Evolutionary conservation across 2,797 vertebrate species (phyloP), one percentile per base, ranked within the genome.

Genomic region (Odontamblyopus rebecca): DNA sequence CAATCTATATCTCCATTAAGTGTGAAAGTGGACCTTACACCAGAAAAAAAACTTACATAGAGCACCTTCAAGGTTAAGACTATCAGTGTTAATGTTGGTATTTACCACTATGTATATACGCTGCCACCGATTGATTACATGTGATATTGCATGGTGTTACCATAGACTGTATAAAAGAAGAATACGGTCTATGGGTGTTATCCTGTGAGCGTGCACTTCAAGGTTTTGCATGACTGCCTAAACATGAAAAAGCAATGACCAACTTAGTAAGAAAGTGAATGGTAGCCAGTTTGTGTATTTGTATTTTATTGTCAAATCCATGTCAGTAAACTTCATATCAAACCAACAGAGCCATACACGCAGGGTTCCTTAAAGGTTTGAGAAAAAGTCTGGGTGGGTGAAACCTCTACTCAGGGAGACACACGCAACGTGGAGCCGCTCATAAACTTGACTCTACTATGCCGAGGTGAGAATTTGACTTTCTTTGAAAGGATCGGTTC

Each of bases 91-190:
- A 30, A 30, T 30, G 30, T 30, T 30, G 30, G 30, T 30, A 30
- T 2, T 30, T 30, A 30, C 2, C 23, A 23, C 23, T 23, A 23
- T 23, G 56, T 16, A 70, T 57, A 26, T 13, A 81, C 51, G 61
- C 53, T 73, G 74, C 71, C 83, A 85, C 68, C 82, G 81, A 66
- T 30, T 62, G 88, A n/a, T 77, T 56, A 0, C 60, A 5, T 41
- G 4, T 62, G 23, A 69, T 53, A 53, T 62, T 6, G 27, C 59
- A 30, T 3, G 30, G 27, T 16, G 6, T 61, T 61, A 5, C 18
- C 6, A 23, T 23, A 23, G 23, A 23, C 23, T 23, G 23, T 23
- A 23, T 23, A 23, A 23, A 23, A 23, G 23, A 23, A 23, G 23
- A 23, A 23, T 23, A 23, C 23, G 23, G 23, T 23, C 23, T 23